phyloP scores from a whole-genome alignment of 2,888 invertebrate species.

The Ischnura elegans region DNA sequence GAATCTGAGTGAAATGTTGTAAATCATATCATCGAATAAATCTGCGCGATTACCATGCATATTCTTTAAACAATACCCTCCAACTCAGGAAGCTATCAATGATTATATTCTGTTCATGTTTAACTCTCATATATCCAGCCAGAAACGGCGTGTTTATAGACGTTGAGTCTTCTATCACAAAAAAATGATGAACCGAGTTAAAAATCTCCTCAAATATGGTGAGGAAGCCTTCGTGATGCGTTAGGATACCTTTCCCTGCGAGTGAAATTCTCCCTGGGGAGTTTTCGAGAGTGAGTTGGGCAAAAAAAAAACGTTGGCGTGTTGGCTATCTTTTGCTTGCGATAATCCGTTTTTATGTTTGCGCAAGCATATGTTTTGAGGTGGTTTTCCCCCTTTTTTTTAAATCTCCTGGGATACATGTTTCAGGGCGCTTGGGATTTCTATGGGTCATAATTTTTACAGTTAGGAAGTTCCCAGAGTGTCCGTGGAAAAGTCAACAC shows the following conservation, averaged over 20 bases:
- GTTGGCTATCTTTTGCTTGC: neutral
- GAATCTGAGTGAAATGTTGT: no score
- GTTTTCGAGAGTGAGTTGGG: neutral
- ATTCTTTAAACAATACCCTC: no score
- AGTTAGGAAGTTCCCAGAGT: neutral
- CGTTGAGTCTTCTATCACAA: no score
- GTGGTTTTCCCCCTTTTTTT: neutral
- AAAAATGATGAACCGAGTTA: no score
- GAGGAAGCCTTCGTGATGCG: neutral
- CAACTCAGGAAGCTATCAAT: no score
- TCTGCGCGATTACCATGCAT: no score
- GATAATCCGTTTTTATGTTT: neutral
- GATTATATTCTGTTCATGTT: no score
- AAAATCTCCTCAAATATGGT: no score
- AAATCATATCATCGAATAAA: no score
- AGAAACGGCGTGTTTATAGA: no score
- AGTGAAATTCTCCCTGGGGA: neutral
- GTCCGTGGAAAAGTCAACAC: neutral
- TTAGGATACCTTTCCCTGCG: neutral
- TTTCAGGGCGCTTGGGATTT: neutral
- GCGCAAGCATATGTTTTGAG: neutral
- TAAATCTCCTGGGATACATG: conserved; percentile 17
- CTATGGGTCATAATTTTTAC: neutral
- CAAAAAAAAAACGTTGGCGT: neutral
- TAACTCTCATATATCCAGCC: no score